Percentiles rank a stretch among this genome's conserved stretches.
phyloP scores from a whole-genome alignment of 2,888 invertebrate species.

The Ophonus ardosiacus region DNA sequence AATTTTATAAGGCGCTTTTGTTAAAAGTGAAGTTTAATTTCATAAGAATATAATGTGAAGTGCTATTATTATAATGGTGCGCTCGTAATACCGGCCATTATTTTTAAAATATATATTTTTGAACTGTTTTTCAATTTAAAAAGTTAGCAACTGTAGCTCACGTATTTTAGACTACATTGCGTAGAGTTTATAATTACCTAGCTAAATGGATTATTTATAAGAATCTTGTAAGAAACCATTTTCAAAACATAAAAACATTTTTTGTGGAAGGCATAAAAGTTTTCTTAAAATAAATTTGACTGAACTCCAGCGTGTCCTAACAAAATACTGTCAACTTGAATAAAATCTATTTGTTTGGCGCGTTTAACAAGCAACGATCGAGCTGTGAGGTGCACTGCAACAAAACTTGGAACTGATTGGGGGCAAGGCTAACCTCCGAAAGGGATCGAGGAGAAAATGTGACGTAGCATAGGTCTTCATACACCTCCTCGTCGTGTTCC shows the following conservation, averaged over 20 bases:
- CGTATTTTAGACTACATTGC: too few species aligned
- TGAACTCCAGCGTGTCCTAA: conserved; percentile 30
- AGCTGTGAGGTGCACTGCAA: conserved; percentile 48
- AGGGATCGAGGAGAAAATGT: conserved; percentile 83
- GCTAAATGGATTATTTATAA: too few species aligned
- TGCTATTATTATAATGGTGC: too few species aligned
- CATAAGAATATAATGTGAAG: too few species aligned
- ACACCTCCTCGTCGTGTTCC: conserved; percentile 88
- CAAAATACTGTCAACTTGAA: conserved; percentile 9
- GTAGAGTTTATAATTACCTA: too few species aligned
- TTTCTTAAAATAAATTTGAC: neutral
- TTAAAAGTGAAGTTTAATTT: too few species aligned
- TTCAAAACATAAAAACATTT: neutral
- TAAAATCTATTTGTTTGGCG: conserved; percentile 17
- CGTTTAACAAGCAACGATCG: conserved; percentile 46
- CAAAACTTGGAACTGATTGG: conserved; percentile 27
- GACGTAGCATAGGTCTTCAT: conserved; percentile 93
- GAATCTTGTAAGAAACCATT: too few species aligned
- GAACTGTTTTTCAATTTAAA: too few species aligned
- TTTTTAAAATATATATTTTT: too few species aligned
- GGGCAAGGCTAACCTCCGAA: conserved; percentile 80
- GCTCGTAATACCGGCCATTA: too few species aligned
- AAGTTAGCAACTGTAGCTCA: too few species aligned
- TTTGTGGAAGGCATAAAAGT: neutral
- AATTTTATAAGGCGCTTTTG: too few species aligned